These are phyloP conservation scores for Coluber constrictor DNA, from an alignment of 2,797 vertebrate species.

Conservation along the genomic window DNA sequence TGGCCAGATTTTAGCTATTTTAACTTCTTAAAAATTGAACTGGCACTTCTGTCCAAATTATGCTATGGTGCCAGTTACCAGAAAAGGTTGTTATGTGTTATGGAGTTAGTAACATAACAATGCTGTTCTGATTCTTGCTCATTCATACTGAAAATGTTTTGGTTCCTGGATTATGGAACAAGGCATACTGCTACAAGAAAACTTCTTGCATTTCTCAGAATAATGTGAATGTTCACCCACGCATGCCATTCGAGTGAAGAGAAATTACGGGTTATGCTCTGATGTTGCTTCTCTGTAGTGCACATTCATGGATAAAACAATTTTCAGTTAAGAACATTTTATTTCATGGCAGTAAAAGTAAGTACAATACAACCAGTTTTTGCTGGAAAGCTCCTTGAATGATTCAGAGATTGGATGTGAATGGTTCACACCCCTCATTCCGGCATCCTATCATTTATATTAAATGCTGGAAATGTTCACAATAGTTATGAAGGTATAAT, in stretches of 20 bases:
- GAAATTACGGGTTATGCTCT: not conserved
- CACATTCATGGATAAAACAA: fast-evolving
- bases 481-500: constrained; percentile 3
- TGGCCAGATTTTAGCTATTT: not conserved
- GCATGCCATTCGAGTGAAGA: not conserved
- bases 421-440: not conserved
- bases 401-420: constrained; percentile 3
- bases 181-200: not conserved
- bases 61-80: not conserved
- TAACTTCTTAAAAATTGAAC: not conserved
- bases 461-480: constrained; percentile 11
- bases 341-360: not conserved
- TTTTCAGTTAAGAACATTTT: not conserved
- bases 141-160: not conserved
- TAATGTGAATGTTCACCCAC: not conserved
- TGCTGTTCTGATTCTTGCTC: not conserved
- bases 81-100: not conserved
- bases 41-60: not conserved
- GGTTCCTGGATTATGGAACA: not conserved
- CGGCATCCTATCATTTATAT: constrained; percentile 25
- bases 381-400: not conserved
- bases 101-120: not conserved
- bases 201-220: not conserved
- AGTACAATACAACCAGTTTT: not conserved
- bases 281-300: not conserved